Percentiles rank a stretch among this genome's conserved stretches.
These are phyloP conservation scores for Sesia apiformis DNA, from an alignment of 2,888 invertebrate species.

Conservation along the genomic window DNA sequence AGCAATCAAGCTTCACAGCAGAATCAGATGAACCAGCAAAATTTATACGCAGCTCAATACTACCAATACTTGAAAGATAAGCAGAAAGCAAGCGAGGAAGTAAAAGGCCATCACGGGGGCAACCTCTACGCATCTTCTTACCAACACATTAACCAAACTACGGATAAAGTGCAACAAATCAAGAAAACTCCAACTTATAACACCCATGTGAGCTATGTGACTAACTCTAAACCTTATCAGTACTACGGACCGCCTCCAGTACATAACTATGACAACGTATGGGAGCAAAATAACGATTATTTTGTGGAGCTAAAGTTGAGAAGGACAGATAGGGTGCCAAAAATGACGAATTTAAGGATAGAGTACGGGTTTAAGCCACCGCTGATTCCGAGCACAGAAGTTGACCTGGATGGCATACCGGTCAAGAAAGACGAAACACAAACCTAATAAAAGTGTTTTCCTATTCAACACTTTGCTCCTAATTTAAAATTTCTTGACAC, in stretches of 20 bases:
- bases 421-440: conserved; percentile 41
- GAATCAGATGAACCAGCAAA: conserved; percentile 1
- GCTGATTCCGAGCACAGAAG: conserved; percentile 84
- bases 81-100: conserved; percentile 10
- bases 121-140: conserved; percentile 54
- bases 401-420: conserved; percentile 82
- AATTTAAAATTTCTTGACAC: too few relatives aligned
- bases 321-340: conserved; percentile 73
- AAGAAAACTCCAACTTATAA: conserved; percentile 15
- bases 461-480: background rate
- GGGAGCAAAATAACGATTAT: conserved; percentile 34
- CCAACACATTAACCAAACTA: conserved; percentile 42
- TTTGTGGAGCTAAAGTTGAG: conserved; percentile 63
- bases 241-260: conserved; percentile 70
- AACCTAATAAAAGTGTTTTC: too few relatives aligned
- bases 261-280: conserved; percentile 28
- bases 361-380: conserved; percentile 91
- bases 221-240: conserved; percentile 32
- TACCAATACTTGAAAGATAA: conserved; percentile 21
- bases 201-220: conserved; percentile 30
- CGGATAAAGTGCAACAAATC: conserved; percentile 15
- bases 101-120: conserved; percentile 43
- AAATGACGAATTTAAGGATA: conserved; percentile 72
- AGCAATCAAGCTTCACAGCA: background rate
- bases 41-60: conserved; percentile 15